These are phyloP conservation scores for Pseudanteris insignis DNA, from an alignment of 2,888 invertebrate species.

Conservation along the genomic window DNA sequence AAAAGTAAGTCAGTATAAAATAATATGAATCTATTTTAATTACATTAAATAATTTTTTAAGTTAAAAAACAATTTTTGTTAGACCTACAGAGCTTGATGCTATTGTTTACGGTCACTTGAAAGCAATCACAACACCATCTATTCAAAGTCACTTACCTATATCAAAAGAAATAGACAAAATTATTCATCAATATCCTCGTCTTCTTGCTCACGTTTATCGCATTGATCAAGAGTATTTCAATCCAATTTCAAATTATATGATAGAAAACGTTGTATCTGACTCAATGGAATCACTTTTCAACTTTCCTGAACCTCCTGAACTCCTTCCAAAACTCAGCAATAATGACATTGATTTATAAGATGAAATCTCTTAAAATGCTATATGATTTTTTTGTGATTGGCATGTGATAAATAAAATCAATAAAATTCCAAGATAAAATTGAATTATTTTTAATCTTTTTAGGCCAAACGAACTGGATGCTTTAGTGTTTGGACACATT, in stretches of 20 bases:
- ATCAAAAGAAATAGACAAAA: slow-evolving; percentile 54
- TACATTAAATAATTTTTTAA: not conserved
- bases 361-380: no score
- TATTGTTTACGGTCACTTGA: slow-evolving; percentile 76
- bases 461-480: slow-evolving; percentile 95
- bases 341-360: no score
- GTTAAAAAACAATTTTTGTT: no score
- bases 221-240: slow-evolving; percentile 49
- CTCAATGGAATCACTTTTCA: slow-evolving; percentile 52
- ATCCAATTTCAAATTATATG: slow-evolving; percentile 35
- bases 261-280: slow-evolving; percentile 48
- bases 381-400: no score
- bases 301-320: slow-evolving; percentile 47
- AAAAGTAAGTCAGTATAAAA: slow-evolving; percentile 74
- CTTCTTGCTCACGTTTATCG: slow-evolving; percentile 60
- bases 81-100: slow-evolving; percentile 83
- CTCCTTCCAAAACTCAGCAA: slow-evolving; percentile 33
- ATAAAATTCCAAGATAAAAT: not conserved
- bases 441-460: slow-evolving; percentile 4
- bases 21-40: not conserved
- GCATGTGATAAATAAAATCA: not conserved
- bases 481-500: slow-evolving; percentile 96
- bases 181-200: slow-evolving; percentile 66
- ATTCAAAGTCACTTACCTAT: slow-evolving; percentile 28
- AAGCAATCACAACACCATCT: slow-evolving; percentile 65